A percentile compares a stretch with the other conserved stretches of the same genome.
Evolutionary conservation across 2,797 vertebrate species (phyloP).

Genomic region (Danio choprae): DNA sequence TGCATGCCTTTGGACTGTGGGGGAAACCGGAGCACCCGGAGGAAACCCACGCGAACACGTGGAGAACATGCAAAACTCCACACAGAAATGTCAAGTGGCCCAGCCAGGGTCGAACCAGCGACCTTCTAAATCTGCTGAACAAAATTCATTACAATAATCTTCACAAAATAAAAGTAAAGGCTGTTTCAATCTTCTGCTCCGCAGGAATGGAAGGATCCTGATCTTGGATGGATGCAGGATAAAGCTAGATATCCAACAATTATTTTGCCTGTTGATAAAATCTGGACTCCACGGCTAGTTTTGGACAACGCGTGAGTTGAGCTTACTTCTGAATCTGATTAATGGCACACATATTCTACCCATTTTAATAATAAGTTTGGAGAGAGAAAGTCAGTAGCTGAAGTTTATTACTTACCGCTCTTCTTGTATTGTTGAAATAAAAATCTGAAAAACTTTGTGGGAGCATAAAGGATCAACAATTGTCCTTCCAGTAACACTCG

Average conservation of each 20-base stretch:
- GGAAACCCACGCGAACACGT: too few relatives aligned
- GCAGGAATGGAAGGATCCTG: conserved; percentile 71
- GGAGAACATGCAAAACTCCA: too few relatives aligned
- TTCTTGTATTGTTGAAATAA: background rate
- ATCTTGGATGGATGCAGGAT: conserved; percentile 68
- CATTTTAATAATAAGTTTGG: background rate
- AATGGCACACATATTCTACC: background rate
- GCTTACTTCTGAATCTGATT: background rate
- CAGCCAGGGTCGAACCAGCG: too few relatives aligned
- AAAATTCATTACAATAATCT: background rate
- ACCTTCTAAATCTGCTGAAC: background rate
- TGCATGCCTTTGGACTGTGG: too few relatives aligned
- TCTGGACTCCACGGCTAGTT: conserved; percentile 75
- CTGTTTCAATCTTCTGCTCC: background rate
- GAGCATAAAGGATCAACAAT: too few relatives aligned
- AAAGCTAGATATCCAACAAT: conserved; percentile 60
- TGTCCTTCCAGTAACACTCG: too few relatives aligned
- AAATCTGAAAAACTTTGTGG: background rate
- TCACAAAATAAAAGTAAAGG: background rate
- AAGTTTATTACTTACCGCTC: background rate
- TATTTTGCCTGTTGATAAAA: conserved; percentile 67
- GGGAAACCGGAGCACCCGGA: too few relatives aligned
- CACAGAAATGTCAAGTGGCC: too few relatives aligned
- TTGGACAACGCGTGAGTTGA: conserved; percentile 74
- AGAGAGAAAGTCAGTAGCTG: background rate